Evolutionary conservation across 2,113 vertebrate species (phyloP).

Genomic region (Psammodynastes pulverulentus): DNA sequence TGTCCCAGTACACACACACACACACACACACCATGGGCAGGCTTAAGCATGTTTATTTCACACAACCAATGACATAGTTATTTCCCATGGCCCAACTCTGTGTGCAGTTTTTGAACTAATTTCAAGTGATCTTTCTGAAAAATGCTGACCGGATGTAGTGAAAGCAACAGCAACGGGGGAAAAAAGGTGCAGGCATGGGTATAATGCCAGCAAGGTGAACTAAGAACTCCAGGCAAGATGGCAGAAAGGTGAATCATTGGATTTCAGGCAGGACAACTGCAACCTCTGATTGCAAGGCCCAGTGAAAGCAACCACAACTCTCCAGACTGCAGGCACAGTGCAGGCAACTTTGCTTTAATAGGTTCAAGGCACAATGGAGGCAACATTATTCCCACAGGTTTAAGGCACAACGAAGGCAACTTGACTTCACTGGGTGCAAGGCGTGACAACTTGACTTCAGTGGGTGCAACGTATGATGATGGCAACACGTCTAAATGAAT

Average conservation of each 20-base stretch:
- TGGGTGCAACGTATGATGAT: not conserved
- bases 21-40: accelerated
- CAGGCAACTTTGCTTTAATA: not conserved
- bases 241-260: not conserved
- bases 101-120: not conserved
- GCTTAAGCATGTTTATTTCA: not conserved
- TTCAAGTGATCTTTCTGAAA: not conserved
- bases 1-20: not conserved
- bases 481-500: not conserved
- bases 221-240: not conserved
- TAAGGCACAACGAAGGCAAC: not conserved
- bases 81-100: not conserved
- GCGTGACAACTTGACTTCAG: too few species aligned
- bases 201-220: not conserved
- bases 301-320: not conserved
- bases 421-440: not conserved
- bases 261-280: not conserved
- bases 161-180: not conserved
- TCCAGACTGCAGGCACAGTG: not conserved
- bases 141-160: not conserved
- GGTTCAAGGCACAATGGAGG: not conserved
- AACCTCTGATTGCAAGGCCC: not conserved
- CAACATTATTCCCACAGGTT: not conserved
- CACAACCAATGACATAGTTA: not conserved
- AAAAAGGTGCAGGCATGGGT: not conserved